Conservation (phyloP, 1,140 invertebrate genomes). For the Eueides isabella region DNA sequence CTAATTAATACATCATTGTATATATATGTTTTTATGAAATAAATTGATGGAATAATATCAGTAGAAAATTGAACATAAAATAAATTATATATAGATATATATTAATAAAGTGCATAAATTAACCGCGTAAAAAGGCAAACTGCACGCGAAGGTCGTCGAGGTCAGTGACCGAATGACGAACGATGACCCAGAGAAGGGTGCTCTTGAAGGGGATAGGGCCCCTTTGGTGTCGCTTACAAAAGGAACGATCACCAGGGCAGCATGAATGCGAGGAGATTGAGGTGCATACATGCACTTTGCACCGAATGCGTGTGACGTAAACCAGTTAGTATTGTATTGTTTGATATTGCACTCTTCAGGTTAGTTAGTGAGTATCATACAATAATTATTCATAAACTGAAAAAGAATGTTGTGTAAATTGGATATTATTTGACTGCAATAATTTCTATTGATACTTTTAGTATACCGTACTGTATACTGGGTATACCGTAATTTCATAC, state of each 20-base stretch:
- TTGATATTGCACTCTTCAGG: conserved; percentile 59
- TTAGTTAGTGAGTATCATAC: conserved; percentile 46
- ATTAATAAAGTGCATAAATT: not conserved
- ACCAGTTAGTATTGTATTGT: conserved; percentile 68
- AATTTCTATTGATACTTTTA: not conserved
- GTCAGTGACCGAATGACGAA: conserved; percentile 65
- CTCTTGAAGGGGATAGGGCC: conserved; percentile 77
- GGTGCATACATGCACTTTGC: conserved; percentile 79
- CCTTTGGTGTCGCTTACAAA: conserved; percentile 78
- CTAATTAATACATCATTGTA: too few relatives aligned
- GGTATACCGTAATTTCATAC: not conserved
- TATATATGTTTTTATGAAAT: not conserved
- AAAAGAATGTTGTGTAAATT: conserved; percentile 14
- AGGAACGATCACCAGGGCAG: conserved; percentile 74
- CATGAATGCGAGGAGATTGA: conserved; percentile 72
- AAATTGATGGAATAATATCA: not conserved
- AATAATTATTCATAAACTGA: conserved; percentile 24
- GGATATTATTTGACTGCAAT: not conserved
- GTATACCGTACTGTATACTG: too few relatives aligned
- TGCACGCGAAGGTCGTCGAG: conserved; percentile 49
- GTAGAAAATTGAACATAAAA: not conserved
- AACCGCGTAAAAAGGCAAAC: conserved; percentile 22
- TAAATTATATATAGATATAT: too few relatives aligned
- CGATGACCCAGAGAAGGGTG: conserved; percentile 78
- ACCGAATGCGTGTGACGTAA: conserved; percentile 76